Percentiles rank a stretch among this genome's conserved stretches.
Conservation (phyloP, 2,113 vertebrate genomes). For the Setophaga petechia region DNA sequence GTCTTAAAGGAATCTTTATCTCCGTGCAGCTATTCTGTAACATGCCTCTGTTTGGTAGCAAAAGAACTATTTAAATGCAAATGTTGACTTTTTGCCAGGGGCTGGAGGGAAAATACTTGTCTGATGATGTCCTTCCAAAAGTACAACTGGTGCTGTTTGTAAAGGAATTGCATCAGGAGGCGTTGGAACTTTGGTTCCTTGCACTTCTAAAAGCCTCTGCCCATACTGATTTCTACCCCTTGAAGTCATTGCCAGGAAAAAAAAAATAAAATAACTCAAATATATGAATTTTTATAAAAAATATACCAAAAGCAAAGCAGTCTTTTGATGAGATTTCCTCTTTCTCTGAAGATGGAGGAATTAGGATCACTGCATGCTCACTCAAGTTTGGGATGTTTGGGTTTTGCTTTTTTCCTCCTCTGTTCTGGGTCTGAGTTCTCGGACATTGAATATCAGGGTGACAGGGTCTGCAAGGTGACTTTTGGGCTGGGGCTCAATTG, state of each 20-base stretch:
- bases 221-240: neutral
- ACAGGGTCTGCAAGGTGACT: neutral
- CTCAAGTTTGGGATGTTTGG: neutral
- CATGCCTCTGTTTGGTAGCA: neutral
- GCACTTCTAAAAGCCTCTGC: neutral
- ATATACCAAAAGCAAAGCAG: neutral
- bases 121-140: conserved; percentile 46
- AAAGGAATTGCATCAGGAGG: neutral
- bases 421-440: neutral
- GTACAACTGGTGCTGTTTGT: conserved; percentile 7
- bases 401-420: rapidly evolving
- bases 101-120: conserved; percentile 2
- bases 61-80: conserved; percentile 69
- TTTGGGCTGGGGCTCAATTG: neutral
- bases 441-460: neutral
- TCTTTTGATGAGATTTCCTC: neutral
- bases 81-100: conserved; percentile 60
- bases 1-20: conserved; percentile 59
- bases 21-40: neutral
- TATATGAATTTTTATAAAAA: neutral
- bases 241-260: neutral
- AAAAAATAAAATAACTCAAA: neutral
- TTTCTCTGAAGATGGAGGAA: neutral
- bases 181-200: neutral
- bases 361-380: neutral